Conservation (phyloP, 2,888 invertebrate species). For the Spodoptera exigua region DNA sequence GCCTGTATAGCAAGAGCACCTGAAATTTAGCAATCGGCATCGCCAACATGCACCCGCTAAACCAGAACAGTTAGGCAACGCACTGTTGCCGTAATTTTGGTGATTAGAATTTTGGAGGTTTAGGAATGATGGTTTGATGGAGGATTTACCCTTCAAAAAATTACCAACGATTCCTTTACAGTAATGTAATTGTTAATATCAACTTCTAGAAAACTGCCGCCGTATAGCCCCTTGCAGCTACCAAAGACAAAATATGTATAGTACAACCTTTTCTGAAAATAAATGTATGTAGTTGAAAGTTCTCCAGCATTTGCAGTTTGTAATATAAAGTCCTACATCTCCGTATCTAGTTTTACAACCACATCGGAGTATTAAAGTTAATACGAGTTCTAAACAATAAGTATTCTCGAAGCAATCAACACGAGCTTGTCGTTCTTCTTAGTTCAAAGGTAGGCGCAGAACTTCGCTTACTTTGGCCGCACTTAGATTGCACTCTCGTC, state of each 20-base stretch:
- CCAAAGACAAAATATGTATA: too few species aligned
- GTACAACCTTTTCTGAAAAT: neutral
- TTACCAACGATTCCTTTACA: too few species aligned
- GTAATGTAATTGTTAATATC: too few species aligned
- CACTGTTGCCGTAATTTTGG: too few species aligned
- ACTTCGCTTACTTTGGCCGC: constrained; percentile 8
- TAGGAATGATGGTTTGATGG: too few species aligned
- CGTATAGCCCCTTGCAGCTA: neutral
- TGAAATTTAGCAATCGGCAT: too few species aligned
- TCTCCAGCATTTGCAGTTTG: neutral
- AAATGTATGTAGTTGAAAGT: neutral
- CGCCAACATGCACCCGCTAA: too few species aligned
- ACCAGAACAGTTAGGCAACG: too few species aligned
- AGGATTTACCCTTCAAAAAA: too few species aligned
- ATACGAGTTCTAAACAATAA: constrained; percentile 39
- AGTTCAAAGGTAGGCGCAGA: constrained; percentile 16
- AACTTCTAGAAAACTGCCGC: too few species aligned
- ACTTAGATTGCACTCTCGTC: neutral
- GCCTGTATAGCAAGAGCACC: too few species aligned
- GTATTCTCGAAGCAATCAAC: constrained; percentile 29
- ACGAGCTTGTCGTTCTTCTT: constrained; percentile 4
- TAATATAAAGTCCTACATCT: constrained; percentile 15
- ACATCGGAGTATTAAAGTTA: constrained; percentile 30
- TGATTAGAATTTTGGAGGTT: too few species aligned
- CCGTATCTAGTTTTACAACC: constrained; percentile 22